Evolutionary conservation across 2,888 invertebrate species (phyloP).

Genomic region (Odontomyia ornata): DNA sequence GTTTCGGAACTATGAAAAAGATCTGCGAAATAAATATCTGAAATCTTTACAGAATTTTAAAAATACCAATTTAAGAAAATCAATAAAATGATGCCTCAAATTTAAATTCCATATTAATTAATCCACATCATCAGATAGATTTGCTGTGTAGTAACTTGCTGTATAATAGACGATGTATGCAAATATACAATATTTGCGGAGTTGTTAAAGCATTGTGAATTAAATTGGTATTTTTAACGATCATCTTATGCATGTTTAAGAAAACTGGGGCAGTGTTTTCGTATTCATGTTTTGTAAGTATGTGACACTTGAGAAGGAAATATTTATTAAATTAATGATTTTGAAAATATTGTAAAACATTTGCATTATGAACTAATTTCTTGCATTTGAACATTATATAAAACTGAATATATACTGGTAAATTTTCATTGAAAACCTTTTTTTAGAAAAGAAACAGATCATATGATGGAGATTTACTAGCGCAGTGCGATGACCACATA

Average conservation of each 20-base stretch:
- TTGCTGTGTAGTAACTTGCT: too few relatives aligned
- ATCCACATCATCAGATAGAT: too few relatives aligned
- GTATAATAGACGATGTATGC: too few relatives aligned
- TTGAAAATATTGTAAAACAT: too few relatives aligned
- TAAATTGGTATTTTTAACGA: neutral
- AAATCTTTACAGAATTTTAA: too few relatives aligned
- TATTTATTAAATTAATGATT: conserved; percentile 5
- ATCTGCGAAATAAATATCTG: too few relatives aligned
- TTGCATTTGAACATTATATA: conserved; percentile 34
- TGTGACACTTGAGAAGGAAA: neutral
- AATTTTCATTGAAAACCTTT: conserved; percentile 15
- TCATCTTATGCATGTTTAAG: neutral
- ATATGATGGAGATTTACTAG: conserved; percentile 26
- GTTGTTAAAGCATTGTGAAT: neutral
- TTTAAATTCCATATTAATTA: too few relatives aligned
- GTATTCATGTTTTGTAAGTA: neutral
- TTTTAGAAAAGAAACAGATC: conserved; percentile 16
- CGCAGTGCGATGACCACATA: conserved; percentile 26
- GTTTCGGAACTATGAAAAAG: too few relatives aligned
- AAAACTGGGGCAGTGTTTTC: too few relatives aligned
- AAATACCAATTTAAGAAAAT: too few relatives aligned
- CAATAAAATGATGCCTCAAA: too few relatives aligned
- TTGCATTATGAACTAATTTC: neutral
- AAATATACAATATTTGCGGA: too few relatives aligned
- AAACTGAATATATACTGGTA: conserved; percentile 25